Conservation (phyloP, 2,888 invertebrate species). For the Digitonthophagus gazella region DNA sequence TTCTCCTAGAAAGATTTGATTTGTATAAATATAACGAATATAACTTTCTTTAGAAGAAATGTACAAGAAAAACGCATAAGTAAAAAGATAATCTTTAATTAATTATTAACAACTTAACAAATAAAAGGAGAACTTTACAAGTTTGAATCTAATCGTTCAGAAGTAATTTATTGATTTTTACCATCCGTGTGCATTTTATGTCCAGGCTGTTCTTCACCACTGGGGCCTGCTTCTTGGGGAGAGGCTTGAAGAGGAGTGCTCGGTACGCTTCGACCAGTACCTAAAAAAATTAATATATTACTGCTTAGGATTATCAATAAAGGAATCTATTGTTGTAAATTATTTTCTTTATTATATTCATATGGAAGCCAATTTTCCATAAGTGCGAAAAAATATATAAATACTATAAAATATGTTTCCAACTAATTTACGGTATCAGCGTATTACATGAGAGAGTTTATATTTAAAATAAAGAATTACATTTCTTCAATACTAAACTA, state of each 20-base stretch:
- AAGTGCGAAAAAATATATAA: no score
- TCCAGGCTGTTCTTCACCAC: slow-evolving; percentile 43
- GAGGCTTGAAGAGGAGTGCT: slow-evolving; percentile 66
- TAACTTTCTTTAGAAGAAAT: not conserved
- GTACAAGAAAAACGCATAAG: not conserved
- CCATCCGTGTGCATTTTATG: slow-evolving; percentile 39
- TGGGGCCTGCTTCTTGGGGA: slow-evolving; percentile 54
- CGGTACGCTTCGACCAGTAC: slow-evolving; percentile 66
- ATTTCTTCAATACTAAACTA: no score
- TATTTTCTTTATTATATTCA: no score
- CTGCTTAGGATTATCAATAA: no score
- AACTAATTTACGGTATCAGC: no score
- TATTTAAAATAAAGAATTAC: no score
- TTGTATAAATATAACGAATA: not conserved
- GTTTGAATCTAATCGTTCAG: not conserved
- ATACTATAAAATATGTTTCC: no score
- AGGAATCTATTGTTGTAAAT: no score
- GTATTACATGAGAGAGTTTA: no score
- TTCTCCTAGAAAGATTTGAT: slow-evolving; percentile 39
- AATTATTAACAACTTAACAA: no score
- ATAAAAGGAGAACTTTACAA: slow-evolving; percentile 2
- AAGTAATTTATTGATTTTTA: slow-evolving; percentile 24
- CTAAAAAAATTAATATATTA: slow-evolving; percentile 44
- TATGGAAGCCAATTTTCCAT: no score
- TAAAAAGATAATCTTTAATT: not conserved